phyloP scores from a whole-genome alignment of 2,113 vertebrate species.

The Heliornis fulica region DNA sequence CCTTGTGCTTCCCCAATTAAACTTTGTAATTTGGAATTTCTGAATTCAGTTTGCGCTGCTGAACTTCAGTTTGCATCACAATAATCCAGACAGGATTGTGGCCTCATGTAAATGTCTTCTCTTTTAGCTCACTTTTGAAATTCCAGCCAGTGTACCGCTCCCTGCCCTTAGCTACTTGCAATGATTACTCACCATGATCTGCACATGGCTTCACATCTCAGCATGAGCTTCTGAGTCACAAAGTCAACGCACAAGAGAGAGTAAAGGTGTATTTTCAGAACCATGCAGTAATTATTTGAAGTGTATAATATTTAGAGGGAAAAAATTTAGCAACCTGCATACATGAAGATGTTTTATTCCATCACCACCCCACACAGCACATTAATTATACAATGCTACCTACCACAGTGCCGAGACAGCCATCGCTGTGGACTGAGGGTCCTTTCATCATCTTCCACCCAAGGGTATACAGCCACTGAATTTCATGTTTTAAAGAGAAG shows the following conservation, averaged over 20 bases:
- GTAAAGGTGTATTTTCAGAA: not conserved
- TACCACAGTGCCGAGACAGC: not conserved
- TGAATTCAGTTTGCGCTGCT: not conserved
- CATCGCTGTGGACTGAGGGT: not conserved
- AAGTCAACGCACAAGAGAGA: not conserved
- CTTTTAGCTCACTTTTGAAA: not conserved
- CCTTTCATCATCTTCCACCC: not conserved
- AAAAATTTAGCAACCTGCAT: not conserved
- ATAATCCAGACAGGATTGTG: not conserved
- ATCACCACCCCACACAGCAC: not conserved
- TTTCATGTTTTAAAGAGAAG: not conserved
- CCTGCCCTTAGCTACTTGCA: not conserved
- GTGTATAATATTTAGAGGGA: not conserved
- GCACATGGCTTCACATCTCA: fast-evolving
- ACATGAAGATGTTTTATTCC: not conserved
- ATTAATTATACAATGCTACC: not conserved
- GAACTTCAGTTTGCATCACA: not conserved
- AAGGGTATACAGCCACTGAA: not conserved
- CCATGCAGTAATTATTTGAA: not conserved
- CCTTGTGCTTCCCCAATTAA: not conserved
- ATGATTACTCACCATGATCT: not conserved
- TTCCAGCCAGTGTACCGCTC: not conserved
- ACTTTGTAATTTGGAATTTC: not conserved
- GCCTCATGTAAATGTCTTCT: not conserved
- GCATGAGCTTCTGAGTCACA: not conserved